Evolutionary conservation across 1,140 invertebrate species (phyloP), one percentile per base, ranked within the genome.

Genomic region (Chelonus insularis): DNA sequence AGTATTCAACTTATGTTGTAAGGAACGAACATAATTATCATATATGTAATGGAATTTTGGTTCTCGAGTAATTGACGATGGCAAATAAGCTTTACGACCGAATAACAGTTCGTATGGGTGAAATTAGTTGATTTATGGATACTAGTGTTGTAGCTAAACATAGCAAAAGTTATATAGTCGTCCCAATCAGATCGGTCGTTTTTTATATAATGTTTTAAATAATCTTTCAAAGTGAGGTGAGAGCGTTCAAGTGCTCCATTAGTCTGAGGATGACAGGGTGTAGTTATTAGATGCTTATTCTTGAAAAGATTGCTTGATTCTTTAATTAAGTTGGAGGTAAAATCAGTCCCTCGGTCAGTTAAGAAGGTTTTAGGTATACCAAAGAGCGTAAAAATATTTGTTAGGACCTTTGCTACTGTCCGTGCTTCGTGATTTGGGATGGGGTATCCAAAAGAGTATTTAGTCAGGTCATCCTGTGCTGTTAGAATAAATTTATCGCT

Each of bases 81-180:
- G 60, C 12, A 78, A 79, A 56, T 77, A 63, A 1, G 47, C 70
- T 60, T 77, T 74, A 47, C 63, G 61, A 6, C 81, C 81, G 54
- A 79, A 82, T 12, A 84, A n/a, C 3, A 84, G 34, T 69, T 81
- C 76, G 54, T 78, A 77, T 1, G 81, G 77, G 74, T 63, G 60
- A 68, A 79, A 8, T 71, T 66, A 0, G 77, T 83, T 0, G 72
- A 66, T 45, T 62, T 61, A 55, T 84, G 82, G 1, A 70, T 23
- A n/a, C 76, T 68, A 0, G 77, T 79, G 37, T 84, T 84, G 55
- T 82, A 80, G 4, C 72, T 73, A 62, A 81, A 82, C 8, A 74
- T 74, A 0, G 80, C 80, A 12, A 74, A 74, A 1, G 68, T 70
- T 1, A 83, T 57, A 6, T 72, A 78, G 51, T 72, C 51, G 45